These are phyloP conservation scores for Monopis laevigella DNA, from an alignment of 2,888 invertebrate genomes.

Conservation along the genomic window DNA sequence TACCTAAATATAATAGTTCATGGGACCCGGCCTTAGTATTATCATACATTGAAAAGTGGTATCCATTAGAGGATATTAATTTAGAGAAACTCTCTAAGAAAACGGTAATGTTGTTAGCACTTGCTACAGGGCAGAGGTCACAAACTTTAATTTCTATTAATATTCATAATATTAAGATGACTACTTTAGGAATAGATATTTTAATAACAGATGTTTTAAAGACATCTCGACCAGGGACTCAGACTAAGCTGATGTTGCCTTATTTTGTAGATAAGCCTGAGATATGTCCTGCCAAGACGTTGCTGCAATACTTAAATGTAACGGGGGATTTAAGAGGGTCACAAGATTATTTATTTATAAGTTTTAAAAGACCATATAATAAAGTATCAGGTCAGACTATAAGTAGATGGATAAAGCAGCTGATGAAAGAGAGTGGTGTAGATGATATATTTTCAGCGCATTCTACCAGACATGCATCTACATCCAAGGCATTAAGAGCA, in stretches of 20 bases:
- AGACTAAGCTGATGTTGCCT: conserved; percentile 7
- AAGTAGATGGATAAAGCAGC: conserved; percentile 13
- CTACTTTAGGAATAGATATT: not conserved
- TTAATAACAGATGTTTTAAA: conserved; percentile 1
- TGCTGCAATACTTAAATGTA: conserved; percentile 4
- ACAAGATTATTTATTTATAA: conserved; percentile 2
- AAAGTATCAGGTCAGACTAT: conserved; percentile 12
- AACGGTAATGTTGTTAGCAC: conserved; percentile 11
- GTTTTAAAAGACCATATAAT: conserved; percentile 5
- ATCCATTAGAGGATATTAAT: not conserved
- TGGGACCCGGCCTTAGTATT: conserved; percentile 1
- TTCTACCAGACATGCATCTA: conserved; percentile 5
- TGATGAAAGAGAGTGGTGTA: conserved; percentile 8
- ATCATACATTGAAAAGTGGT: not conserved
- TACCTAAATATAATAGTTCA: conserved; percentile 11
- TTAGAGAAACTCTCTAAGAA: conserved; percentile 10
- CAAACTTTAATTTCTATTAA: conserved; percentile 11
- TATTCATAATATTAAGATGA: conserved; percentile 2
- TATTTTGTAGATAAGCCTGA: conserved; percentile 7
- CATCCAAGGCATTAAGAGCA: conserved; percentile 1
- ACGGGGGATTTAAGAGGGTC: not conserved
- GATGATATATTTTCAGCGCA: conserved; percentile 7
- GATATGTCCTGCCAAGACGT: conserved; percentile 12
- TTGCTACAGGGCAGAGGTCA: conserved; percentile 12
- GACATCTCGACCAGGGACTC: conserved; percentile 2